A percentile compares a stretch with the other conserved stretches of the same genome.
Evolutionary conservation across 1,140 invertebrate species (phyloP).

Genomic region (Zaprionus vittiger): DNA sequence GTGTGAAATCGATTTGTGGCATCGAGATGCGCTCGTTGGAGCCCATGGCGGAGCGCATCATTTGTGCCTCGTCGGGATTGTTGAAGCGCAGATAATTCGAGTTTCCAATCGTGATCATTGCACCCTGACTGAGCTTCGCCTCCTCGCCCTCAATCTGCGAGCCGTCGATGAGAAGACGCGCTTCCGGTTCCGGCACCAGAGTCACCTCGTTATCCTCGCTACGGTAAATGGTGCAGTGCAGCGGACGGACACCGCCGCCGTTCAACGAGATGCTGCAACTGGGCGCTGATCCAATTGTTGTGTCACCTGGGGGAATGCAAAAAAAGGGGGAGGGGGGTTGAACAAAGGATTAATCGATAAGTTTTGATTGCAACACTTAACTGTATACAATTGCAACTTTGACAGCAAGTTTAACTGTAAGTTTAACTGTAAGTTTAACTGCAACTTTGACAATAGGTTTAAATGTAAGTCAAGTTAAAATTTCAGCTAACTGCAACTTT

Average conservation of each 20-base stretch:
- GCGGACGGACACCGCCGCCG: slow-evolving; percentile 91
- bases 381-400: background rate
- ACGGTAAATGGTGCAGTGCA: slow-evolving; percentile 91
- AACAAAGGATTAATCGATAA: slow-evolving; percentile 27
- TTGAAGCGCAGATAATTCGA: slow-evolving; percentile 96
- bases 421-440: background rate
- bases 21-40: slow-evolving; percentile 89
- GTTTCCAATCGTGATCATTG: slow-evolving; percentile 94
- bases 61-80: slow-evolving; percentile 93
- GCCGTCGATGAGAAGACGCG: slow-evolving; percentile 77
- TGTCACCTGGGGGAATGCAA: slow-evolving; percentile 88
- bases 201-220: slow-evolving; percentile 91
- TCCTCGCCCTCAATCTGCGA: slow-evolving; percentile 64
- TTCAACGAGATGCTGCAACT: slow-evolving; percentile 92
- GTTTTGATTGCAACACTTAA: background rate
- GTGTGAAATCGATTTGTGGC: slow-evolving; percentile 85
- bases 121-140: slow-evolving; percentile 86
- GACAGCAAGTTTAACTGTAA: background rate
- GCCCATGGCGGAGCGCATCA: slow-evolving; percentile 87
- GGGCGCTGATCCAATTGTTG: slow-evolving; percentile 89
- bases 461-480: background rate
- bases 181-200: slow-evolving; percentile 87
- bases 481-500: background rate
- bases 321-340: no score
- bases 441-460: background rate